A percentile compares a stretch with the other conserved stretches of the same genome.
These are phyloP conservation scores for Epizoanthus ramosus DNA, from an alignment of 92 coral and sea anemone genomes.

Conservation along the genomic window DNA sequence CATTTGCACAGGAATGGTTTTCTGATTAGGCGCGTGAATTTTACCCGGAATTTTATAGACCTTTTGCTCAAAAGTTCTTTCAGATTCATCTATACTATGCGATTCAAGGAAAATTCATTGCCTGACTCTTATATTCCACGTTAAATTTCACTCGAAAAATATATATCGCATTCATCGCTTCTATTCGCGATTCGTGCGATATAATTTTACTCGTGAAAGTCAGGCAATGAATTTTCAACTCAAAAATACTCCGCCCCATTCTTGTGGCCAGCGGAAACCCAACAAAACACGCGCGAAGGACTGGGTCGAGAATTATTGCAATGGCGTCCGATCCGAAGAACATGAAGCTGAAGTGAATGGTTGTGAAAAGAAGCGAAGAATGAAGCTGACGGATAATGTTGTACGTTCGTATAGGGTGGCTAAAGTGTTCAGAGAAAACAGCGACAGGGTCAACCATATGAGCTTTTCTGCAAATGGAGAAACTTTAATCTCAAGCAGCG, in stretches of 20 bases:
- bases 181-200: too few species aligned
- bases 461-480: conserved; percentile 95
- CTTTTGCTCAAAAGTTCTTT: too few species aligned
- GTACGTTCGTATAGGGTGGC: conserved; percentile 93
- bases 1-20: too few species aligned
- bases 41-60: too few species aligned
- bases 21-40: too few species aligned
- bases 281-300: background rate
- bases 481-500: conserved; percentile 89
- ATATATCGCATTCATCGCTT: too few species aligned
- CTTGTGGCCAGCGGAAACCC: background rate
- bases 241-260: background rate
- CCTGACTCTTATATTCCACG: too few species aligned
- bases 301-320: conserved; percentile 16
- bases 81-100: too few species aligned
- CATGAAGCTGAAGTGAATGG: background rate
- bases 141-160: too few species aligned
- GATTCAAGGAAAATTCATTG: too few species aligned
- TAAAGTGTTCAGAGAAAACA: conserved; percentile 95
- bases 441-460: conserved; percentile 91
- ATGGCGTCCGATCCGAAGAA: background rate
- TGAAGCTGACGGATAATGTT: conserved; percentile 92
- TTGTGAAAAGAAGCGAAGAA: conserved; percentile 7
- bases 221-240: too few species aligned
- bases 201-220: too few species aligned